phyloP scores from a whole-genome alignment of 2,113 vertebrate genomes.

The Neofelis nebulosa region DNA sequence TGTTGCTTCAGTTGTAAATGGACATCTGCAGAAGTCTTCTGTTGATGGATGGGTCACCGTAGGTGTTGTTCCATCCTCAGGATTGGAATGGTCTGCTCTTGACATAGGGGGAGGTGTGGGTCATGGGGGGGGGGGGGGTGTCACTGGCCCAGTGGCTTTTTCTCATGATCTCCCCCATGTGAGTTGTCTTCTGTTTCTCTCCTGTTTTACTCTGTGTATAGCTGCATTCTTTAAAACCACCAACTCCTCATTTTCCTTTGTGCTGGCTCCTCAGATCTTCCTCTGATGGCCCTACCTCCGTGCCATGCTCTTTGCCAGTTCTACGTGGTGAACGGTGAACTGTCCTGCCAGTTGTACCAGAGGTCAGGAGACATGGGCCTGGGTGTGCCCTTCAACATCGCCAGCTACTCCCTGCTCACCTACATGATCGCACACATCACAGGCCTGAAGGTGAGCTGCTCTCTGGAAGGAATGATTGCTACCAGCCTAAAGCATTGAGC shows the following conservation, averaged over 20 bases:
- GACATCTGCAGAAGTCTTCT: background rate
- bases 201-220: background rate
- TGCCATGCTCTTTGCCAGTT: slow-evolving; percentile 98
- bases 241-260: background rate
- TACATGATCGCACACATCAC: slow-evolving; percentile 98
- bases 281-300: slow-evolving; percentile 95
- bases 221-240: background rate
- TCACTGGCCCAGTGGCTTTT: background rate
- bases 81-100: background rate
- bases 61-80: background rate
- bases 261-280: slow-evolving; percentile 87
- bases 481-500: too few species aligned
- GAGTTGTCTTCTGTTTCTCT: background rate
- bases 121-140: too few species aligned
- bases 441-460: slow-evolving; percentile 89
- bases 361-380: slow-evolving; percentile 97
- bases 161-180: rapidly evolving
- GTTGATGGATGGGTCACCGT: background rate
- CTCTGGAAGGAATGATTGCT: rapidly evolving
- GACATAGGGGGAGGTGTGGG: background rate
- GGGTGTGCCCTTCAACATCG: slow-evolving; percentile 98
- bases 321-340: slow-evolving; percentile 93
- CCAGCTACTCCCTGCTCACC: slow-evolving; percentile 96
- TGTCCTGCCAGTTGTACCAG: slow-evolving; percentile 98
- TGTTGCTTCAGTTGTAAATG: rapidly evolving